Base-by-base conservation (phyloP, 2,888 invertebrate species). In the Tipula helvola region DNA sequence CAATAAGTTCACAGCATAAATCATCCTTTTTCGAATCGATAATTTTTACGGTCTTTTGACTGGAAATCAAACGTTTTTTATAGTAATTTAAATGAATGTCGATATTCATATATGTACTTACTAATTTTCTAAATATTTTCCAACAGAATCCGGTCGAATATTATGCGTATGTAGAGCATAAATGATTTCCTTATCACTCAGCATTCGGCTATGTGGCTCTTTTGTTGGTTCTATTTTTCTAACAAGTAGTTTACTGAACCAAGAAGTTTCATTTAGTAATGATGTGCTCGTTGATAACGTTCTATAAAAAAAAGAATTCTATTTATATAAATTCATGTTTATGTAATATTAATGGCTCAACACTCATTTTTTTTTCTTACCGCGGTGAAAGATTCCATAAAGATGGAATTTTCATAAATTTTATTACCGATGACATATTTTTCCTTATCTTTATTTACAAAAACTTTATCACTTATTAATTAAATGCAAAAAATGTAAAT, bases 141-240 rank as follows among this genome's bases (percentile, higher is more conserved):
- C 95, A 92, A 96, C 95, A 85, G 95, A 95, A 92, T 97, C 98
- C 57, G 98, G 97, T 90, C 97, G 95, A 89, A 98, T 96, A 91
- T 98, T 97, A 92, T 99, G 98, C 88, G 98, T 98, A 91, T 98
- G 97, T 87, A 99, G 93, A 88, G 98, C 97, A 92, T 97, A 99
- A 89, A 99, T 96, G 87, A 96, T 94, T 92, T 99, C 99, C 92
- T 98, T 98, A 92, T 98, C 97, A 89, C 98, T 97, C 86, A 99
- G 94, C 95, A 98, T 97, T 88, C 98, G 95, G 90, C 99, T 99
- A 92, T 99, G 99, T 3, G 98, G 96, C 91, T 98, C 98, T 91
- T 97, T 98, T 1, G 97, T 97, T 5, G 98, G 97, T 90, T 98
- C 97, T 90, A 98, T 97, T 91, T 96, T 96, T 88, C 97, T 94